A percentile compares a stretch with the other conserved stretches of the same genome.
Conservation (phyloP, 1,140 invertebrate genomes). For the Asobara japonica region DNA sequence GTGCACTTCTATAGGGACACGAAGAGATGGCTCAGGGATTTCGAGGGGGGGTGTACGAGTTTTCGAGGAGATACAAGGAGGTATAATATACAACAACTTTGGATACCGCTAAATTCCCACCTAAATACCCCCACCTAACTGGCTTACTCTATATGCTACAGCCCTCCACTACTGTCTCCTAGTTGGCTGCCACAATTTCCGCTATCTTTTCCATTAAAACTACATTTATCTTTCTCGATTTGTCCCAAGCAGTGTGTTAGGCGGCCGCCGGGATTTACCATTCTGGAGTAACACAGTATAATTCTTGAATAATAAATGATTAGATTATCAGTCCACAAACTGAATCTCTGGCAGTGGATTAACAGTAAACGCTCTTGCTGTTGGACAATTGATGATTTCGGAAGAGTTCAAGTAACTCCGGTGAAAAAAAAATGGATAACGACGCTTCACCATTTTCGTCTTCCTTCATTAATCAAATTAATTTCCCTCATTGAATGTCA, state of each 20-base stretch:
- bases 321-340: background rate
- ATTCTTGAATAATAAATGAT: background rate
- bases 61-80: constrained; percentile 47
- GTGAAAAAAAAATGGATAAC: no score
- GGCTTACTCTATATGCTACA: constrained; percentile 48
- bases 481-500: no score
- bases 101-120: constrained; percentile 53
- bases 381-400: no score
- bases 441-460: no score
- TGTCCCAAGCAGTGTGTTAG: background rate
- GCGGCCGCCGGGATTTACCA: no score
- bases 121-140: constrained; percentile 61
- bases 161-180: background rate
- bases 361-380: no score
- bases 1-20: background rate
- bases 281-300: background rate
- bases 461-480: no score
- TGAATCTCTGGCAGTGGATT: background rate
- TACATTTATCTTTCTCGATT: background rate
- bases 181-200: no score
- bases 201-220: background rate
- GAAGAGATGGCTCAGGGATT: background rate
- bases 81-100: constrained; percentile 58
- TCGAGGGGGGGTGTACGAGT: constrained; percentile 33
- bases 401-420: no score